These are phyloP conservation scores for Merluccius polli DNA, from an alignment of 2,797 vertebrate genomes.

Conservation along the genomic window DNA sequence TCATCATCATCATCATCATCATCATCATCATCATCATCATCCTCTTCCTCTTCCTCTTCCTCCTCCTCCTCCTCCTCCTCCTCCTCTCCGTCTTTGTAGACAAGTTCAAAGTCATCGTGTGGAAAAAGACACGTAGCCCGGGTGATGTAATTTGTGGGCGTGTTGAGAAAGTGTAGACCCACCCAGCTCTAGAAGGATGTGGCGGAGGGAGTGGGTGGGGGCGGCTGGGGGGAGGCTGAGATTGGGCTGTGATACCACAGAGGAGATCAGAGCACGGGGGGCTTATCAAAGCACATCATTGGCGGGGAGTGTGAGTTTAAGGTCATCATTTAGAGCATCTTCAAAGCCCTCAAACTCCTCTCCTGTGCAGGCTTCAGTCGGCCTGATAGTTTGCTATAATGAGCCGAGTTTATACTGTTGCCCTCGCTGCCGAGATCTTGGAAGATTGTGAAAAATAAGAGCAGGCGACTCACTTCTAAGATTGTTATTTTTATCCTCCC, in stretches of 20 bases:
- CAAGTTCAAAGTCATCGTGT: slow-evolving; percentile 50
- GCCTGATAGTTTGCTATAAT: slow-evolving; percentile 52
- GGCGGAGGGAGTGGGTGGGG: background rate
- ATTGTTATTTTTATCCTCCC: slow-evolving; percentile 26
- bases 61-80: background rate
- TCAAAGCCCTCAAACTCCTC: slow-evolving; percentile 53
- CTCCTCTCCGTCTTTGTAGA: slow-evolving; percentile 10
- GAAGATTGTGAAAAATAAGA: slow-evolving; percentile 23
- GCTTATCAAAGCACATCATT: slow-evolving; percentile 71
- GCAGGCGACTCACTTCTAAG: slow-evolving; percentile 11
- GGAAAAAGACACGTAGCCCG: slow-evolving; percentile 46
- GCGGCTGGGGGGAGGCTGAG: background rate
- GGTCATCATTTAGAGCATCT: slow-evolving; percentile 67
- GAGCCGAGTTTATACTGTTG: slow-evolving; percentile 49
- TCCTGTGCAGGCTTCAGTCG: slow-evolving; percentile 48
- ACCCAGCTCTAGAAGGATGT: slow-evolving; percentile 24
- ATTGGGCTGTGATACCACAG: slow-evolving; percentile 35
- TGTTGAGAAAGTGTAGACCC: slow-evolving; percentile 54
- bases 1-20: background rate
- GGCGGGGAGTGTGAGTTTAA: slow-evolving; percentile 49
- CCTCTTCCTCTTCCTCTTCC: background rate
- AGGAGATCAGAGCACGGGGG: slow-evolving; percentile 56
- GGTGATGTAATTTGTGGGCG: slow-evolving; percentile 59
- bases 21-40: slow-evolving; percentile 2
- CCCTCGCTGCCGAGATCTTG: slow-evolving; percentile 22